Conservation (phyloP, 2,113 vertebrate species). For the Cavia aperea region DNA sequence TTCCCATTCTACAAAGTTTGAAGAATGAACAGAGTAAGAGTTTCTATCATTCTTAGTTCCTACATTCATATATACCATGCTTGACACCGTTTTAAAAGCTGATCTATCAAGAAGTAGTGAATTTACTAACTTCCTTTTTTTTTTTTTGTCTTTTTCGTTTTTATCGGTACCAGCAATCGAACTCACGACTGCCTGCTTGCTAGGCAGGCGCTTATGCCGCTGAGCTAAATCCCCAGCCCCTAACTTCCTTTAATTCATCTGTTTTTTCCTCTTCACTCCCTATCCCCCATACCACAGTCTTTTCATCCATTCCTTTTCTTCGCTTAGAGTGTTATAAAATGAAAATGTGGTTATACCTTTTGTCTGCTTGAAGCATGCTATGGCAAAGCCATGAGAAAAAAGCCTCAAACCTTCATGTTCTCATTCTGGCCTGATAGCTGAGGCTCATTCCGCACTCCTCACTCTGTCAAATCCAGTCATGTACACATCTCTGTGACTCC, state of each 20-base stretch:
- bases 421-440: background rate
- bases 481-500: background rate
- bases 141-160: too few species aligned
- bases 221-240: too few species aligned
- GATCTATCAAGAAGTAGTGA: background rate
- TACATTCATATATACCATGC: background rate
- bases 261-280: background rate
- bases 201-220: too few species aligned
- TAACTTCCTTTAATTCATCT: background rate
- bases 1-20: background rate
- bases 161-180: too few species aligned
- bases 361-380: background rate
- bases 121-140: background rate
- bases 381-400: background rate
- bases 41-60: background rate
- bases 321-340: background rate
- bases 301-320: background rate
- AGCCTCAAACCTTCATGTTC: background rate
- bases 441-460: background rate
- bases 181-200: too few species aligned
- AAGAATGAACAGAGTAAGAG: background rate
- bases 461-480: fast-evolving
- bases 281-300: background rate
- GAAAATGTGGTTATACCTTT: background rate
- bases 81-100: background rate